These are phyloP conservation scores for Galeopterus variegatus DNA, from an alignment of 2,113 vertebrate species.

Conservation along the genomic window DNA sequence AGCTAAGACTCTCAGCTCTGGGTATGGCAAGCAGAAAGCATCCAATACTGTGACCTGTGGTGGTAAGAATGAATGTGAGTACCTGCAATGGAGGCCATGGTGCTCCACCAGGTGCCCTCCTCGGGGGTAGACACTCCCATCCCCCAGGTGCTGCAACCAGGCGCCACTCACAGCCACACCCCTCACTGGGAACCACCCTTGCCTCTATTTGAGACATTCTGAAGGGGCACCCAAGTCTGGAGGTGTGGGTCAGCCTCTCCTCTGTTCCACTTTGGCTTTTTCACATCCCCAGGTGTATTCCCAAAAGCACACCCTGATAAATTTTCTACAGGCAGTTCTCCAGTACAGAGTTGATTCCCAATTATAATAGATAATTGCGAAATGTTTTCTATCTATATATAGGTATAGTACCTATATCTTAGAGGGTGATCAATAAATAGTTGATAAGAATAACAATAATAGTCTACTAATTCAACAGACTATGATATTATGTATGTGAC, in stretches of 20 bases:
- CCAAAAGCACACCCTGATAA: background rate
- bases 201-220: background rate
- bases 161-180: background rate
- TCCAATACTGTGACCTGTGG: too few relatives aligned
- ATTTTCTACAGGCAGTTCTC: background rate
- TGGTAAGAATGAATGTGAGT: background rate
- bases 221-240: background rate
- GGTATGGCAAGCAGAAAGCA: background rate
- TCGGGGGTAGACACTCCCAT: background rate
- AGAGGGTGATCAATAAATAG: background rate
- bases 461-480: slow-evolving; percentile 29
- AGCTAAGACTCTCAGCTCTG: background rate
- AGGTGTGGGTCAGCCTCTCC: background rate
- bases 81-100: rapidly evolving
- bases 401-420: background rate
- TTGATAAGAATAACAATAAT: background rate
- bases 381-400: too few relatives aligned
- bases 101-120: background rate
- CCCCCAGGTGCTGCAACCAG: too few relatives aligned
- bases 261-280: background rate
- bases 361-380: too few relatives aligned
- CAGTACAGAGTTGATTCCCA: background rate
- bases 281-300: background rate
- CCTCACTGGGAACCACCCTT: background rate
- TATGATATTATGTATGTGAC: background rate